phyloP scores from a whole-genome alignment of 2,888 invertebrate species.

The Aphodius sticticus region DNA sequence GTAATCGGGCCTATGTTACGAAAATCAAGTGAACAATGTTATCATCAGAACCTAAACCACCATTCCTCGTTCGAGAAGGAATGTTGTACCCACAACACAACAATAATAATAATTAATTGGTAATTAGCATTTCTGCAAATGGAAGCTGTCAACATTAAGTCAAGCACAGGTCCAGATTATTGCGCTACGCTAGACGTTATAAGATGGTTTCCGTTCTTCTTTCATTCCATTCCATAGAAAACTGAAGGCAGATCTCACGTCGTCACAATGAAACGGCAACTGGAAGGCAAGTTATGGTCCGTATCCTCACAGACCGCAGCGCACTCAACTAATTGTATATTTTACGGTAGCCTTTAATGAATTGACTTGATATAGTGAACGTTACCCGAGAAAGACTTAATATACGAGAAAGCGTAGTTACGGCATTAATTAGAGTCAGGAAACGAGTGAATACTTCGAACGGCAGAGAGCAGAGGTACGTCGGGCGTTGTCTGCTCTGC shows the following conservation, averaged over 20 bases:
- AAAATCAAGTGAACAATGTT: too few species aligned
- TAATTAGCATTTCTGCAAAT: too few species aligned
- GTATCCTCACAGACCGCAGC: neutral
- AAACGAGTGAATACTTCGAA: conserved; percentile 26
- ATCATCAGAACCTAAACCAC: too few species aligned
- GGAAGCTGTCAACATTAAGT: too few species aligned
- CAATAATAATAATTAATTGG: too few species aligned
- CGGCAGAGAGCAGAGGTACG: conserved; percentile 6
- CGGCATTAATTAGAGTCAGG: conserved; percentile 26
- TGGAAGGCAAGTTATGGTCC: neutral
- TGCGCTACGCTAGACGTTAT: too few species aligned
- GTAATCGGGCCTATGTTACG: too few species aligned
- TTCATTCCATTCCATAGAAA: too few species aligned
- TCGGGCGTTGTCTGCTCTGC: neutral
- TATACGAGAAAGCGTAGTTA: conserved; percentile 23
- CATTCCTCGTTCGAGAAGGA: too few species aligned
- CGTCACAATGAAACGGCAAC: neutral
- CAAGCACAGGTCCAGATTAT: too few species aligned
- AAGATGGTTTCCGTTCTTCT: too few species aligned
- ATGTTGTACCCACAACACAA: too few species aligned
- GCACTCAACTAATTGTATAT: conserved; percentile 19
- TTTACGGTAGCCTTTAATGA: conserved; percentile 22
- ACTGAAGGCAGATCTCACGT: neutral
- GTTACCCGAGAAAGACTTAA: conserved; percentile 14
- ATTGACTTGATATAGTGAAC: conserved; percentile 14